Conservation (phyloP, 2,888 invertebrate genomes). For the Polydrusus cervinus region DNA sequence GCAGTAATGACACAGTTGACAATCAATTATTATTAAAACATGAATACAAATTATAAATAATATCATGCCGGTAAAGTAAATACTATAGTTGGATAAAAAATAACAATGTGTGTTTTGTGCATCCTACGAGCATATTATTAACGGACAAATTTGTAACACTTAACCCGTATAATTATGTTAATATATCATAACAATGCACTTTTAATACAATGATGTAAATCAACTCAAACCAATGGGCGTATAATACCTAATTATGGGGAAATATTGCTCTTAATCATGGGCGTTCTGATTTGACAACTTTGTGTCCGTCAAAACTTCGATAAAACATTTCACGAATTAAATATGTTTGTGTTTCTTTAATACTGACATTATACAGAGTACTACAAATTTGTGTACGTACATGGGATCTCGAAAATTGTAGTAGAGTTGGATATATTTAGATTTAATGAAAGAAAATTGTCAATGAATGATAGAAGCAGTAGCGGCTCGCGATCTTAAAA, state of each 20-base stretch:
- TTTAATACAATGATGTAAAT: constrained; percentile 50
- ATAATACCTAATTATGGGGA: constrained; percentile 47
- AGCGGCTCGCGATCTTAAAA: too few species aligned
- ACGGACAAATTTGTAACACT: constrained; percentile 53
- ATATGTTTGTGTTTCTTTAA: too few species aligned
- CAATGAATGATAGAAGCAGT: too few species aligned
- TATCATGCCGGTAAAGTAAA: not conserved
- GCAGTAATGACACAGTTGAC: not conserved
- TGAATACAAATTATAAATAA: constrained; percentile 20
- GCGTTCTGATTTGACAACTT: constrained; percentile 8
- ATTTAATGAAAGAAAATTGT: too few species aligned
- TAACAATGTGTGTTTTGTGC: constrained; percentile 42
- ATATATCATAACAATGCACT: constrained; percentile 53
- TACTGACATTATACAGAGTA: too few species aligned
- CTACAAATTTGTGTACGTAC: too few species aligned
- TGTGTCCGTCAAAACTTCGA: too few species aligned
- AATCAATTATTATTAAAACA: constrained; percentile 12
- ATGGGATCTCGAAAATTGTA: too few species aligned
- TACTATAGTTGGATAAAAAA: constrained; percentile 11
- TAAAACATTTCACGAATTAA: not conserved
- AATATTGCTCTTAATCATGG: constrained; percentile 26
- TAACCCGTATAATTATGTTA: constrained; percentile 54
- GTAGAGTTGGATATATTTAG: too few species aligned
- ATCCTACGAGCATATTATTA: constrained; percentile 47
- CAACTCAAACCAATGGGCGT: constrained; percentile 44